These are phyloP conservation scores for Tetanocera ferruginea DNA, from an alignment of 2,888 invertebrate genomes.

Conservation along the genomic window DNA sequence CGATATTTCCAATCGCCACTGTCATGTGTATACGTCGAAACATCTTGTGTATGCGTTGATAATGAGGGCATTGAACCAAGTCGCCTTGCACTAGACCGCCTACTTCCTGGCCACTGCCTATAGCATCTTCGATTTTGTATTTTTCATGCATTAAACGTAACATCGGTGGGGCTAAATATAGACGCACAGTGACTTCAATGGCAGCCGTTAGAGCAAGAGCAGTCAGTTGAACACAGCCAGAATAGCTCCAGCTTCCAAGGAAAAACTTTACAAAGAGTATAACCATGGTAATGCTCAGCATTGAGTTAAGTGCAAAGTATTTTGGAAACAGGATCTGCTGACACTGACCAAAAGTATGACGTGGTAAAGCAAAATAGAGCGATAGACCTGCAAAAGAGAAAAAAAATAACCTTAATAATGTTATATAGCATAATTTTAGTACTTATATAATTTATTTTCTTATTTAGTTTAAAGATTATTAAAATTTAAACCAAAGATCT, in stretches of 20 bases:
- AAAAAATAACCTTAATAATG: slow-evolving; percentile 4
- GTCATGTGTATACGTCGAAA: slow-evolving; percentile 84
- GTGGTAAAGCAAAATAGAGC: slow-evolving; percentile 86
- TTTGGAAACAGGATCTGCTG: slow-evolving; percentile 89
- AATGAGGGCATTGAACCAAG: slow-evolving; percentile 83
- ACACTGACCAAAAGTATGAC: slow-evolving; percentile 89
- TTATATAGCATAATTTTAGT: too few relatives aligned
- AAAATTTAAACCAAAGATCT: too few relatives aligned
- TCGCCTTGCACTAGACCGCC: slow-evolving; percentile 81
- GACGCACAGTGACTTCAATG: slow-evolving; percentile 81
- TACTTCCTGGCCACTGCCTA: slow-evolving; percentile 84
- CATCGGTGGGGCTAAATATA: slow-evolving; percentile 82
- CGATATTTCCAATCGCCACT: slow-evolving; percentile 86
- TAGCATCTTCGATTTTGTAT: slow-evolving; percentile 80
- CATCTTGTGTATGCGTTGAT: slow-evolving; percentile 79
- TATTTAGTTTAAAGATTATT: too few relatives aligned
- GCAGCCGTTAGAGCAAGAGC: slow-evolving; percentile 68
- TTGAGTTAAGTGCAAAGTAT: slow-evolving; percentile 85
- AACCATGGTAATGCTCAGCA: slow-evolving; percentile 80
- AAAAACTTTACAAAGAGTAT: slow-evolving; percentile 74
- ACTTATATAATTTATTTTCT: too few relatives aligned
- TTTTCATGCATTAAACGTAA: slow-evolving; percentile 81
- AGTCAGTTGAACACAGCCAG: slow-evolving; percentile 72
- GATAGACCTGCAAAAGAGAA: slow-evolving; percentile 78
- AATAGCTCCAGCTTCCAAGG: slow-evolving; percentile 72